These are phyloP conservation scores for Gallirallus australis DNA, from an alignment of 2,797 vertebrate genomes.

Conservation along the genomic window DNA sequence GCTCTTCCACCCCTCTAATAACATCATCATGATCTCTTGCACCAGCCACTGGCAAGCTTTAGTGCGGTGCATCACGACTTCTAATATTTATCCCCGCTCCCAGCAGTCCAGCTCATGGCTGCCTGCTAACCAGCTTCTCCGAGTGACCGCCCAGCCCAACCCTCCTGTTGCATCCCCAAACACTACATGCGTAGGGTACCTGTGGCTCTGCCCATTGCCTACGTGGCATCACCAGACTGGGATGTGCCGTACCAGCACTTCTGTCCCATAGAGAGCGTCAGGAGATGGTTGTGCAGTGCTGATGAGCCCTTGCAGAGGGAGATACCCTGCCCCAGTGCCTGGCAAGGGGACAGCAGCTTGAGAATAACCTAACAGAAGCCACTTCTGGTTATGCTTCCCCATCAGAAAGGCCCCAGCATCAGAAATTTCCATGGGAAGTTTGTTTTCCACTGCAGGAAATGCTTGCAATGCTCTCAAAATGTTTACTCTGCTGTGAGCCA, in stretches of 20 bases:
- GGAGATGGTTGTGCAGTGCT: neutral
- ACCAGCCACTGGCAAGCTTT: neutral
- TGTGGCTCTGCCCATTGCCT: fast-evolving
- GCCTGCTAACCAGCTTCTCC: fast-evolving
- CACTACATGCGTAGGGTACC: fast-evolving
- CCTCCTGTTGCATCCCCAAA: neutral
- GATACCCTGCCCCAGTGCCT: neutral
- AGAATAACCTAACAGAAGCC: neutral
- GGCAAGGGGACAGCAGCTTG: fast-evolving
- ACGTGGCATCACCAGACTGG: fast-evolving
- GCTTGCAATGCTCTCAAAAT: neutral
- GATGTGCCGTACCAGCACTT: fast-evolving
- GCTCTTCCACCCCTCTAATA: neutral
- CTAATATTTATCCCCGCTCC: neutral
- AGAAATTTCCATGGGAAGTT: neutral
- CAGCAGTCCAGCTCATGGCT: neutral
- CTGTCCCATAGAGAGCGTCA: neutral
- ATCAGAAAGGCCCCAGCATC: neutral
- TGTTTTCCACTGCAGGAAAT: neutral
- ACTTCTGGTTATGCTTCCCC: neutral
- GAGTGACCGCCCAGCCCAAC: fast-evolving
- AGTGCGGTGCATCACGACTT: fast-evolving
- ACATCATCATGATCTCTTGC: neutral
- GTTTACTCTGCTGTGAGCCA: fast-evolving
- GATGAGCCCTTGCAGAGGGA: neutral